Base-by-base conservation (phyloP, 2,888 invertebrate species). In the Noctuana brunneofusca region DNA sequence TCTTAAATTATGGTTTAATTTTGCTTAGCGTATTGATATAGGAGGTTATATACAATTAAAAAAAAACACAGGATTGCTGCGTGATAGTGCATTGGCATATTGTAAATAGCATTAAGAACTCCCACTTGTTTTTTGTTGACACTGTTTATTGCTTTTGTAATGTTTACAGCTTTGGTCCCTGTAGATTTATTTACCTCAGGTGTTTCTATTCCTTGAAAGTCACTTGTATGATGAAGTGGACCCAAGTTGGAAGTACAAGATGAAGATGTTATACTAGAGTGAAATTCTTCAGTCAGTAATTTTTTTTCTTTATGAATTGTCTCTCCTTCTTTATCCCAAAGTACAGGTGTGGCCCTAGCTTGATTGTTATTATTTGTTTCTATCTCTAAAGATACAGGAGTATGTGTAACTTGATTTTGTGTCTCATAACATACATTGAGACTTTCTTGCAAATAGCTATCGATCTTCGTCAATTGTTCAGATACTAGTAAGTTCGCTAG, bases 11-110 rank as follows among this genome's bases (percentile, higher is more conserved):
- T 30, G 16, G 12, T 63, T 63, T 56, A 63, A 74, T 88, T 86
- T 79, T 89, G 83, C 79, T 91, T 91, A 78, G 88, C 81, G 71
- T 92, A 89, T 75, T 91, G 92, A 81, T 86, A 87, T 71, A 88
- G 75, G 73, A 92, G 83, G 80, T 92, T 92, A 84, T 92, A 92
- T 83, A 90, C 82, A 84, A 92, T 89, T 80, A 92, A 84, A 72
- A 92, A 75, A 74, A 90, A 83, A 84, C 92, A 92, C 73, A 92
- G 69, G 73, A 92, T 86, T 67, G 86, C 85, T 71, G 92, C 91
- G 74, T 92, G 91, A 81, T 92, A 92, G 81, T 92, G 92, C 78
- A 88, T 82, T 67, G 92, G 92, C 87, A 92, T 85, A 70, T 87
- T 89, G 77, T 82, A 87, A 73, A 92, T 81, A 76, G 79, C 79